These are phyloP conservation scores for Sebastes miniatus DNA, from an alignment of 2,797 vertebrate species.

Conservation along the genomic window DNA sequence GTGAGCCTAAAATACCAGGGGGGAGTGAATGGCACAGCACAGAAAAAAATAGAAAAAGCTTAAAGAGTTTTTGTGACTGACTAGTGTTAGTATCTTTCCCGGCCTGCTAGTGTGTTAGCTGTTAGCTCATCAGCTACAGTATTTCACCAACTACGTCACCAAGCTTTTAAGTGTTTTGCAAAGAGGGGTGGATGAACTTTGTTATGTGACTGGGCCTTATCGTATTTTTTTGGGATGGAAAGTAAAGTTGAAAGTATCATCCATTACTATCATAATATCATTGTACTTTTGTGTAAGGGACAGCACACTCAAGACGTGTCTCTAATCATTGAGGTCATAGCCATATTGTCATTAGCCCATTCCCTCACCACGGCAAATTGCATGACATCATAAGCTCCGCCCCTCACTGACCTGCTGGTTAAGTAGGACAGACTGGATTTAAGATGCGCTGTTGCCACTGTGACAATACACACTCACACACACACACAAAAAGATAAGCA, in stretches of 20 bases:
- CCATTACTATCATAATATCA: not conserved
- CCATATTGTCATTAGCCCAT: conserved; percentile 8
- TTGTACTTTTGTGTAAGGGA: not conserved
- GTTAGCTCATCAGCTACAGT: not conserved
- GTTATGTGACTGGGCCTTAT: not conserved
- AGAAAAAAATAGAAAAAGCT: not conserved
- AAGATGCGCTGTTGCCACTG: conserved; percentile 61
- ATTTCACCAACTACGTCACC: not conserved
- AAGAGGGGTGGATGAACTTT: not conserved
- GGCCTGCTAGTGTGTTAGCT: not conserved
- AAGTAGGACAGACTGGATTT: conserved; percentile 75
- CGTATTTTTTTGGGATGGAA: not conserved
- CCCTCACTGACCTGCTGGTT: conserved; percentile 51
- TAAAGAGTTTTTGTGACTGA: not conserved
- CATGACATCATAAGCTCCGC: conserved; percentile 56
- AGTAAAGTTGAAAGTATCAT: not conserved
- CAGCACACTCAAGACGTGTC: not conserved
- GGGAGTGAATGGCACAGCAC: not conserved
- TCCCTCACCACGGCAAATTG: conserved; percentile 16
- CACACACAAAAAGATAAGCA: conserved; percentile 3
- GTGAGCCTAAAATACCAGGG: no score
- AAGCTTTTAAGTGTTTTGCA: not conserved
- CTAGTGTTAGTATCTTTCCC: not conserved
- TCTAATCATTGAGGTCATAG: conserved; percentile 6
- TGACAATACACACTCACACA: conserved; percentile 44